phyloP scores from a whole-genome alignment of 2,888 invertebrate genomes.

The Myathropa florea region DNA sequence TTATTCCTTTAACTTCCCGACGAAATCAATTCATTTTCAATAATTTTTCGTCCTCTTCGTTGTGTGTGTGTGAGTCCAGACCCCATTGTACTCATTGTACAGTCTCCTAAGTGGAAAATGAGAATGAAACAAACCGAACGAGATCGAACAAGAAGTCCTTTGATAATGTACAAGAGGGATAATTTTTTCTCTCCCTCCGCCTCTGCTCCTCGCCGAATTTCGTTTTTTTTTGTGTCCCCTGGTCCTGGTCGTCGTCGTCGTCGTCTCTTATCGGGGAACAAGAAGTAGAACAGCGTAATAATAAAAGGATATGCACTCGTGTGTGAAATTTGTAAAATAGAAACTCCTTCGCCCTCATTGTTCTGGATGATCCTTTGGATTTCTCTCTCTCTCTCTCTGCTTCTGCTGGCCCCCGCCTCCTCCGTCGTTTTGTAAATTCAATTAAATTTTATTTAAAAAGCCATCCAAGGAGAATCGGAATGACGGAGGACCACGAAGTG shows the following conservation, averaged over 20 bases:
- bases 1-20: constrained; percentile 5
- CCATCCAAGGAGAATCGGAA: constrained; percentile 52
- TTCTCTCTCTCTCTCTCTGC: neutral
- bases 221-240: neutral
- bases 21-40: constrained; percentile 69
- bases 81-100: constrained; percentile 45
- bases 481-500: neutral
- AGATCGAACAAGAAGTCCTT: constrained; percentile 57
- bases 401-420: neutral
- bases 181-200: neutral
- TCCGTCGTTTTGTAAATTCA: constrained; percentile 62
- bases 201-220: neutral
- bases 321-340: constrained; percentile 71
- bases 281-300: constrained; percentile 58
- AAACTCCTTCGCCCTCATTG: constrained; percentile 68
- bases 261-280: constrained; percentile 36
- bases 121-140: constrained; percentile 65
- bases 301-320: constrained; percentile 68
- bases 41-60: constrained; percentile 36
- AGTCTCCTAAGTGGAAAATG: constrained; percentile 65
- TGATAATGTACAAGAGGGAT: constrained; percentile 59
- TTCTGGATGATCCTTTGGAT: constrained; percentile 60
- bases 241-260: constrained; percentile 28
- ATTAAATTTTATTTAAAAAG: constrained; percentile 71
- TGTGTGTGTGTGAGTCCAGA: constrained; percentile 17